Evolutionary conservation across 2,113 vertebrate species (phyloP), one percentile per base, ranked within the genome.

Genomic region (Microcebus ravelobensis): DNA sequence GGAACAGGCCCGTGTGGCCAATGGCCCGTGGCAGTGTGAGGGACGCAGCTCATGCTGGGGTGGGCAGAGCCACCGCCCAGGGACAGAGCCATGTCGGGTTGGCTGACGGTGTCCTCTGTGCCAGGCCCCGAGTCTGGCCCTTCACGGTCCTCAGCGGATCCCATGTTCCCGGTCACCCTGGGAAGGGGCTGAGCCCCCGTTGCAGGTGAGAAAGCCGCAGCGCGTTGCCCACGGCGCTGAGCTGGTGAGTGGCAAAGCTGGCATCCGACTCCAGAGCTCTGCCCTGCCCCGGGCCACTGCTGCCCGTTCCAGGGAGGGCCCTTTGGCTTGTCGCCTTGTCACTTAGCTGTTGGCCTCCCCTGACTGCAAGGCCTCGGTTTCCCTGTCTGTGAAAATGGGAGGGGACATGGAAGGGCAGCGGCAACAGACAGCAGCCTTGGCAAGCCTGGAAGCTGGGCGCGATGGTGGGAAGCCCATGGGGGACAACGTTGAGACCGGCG

Each of bases 121-220:
- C 34, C 29, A 20, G 59, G 67, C 29, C 1, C 4, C 17, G 50
- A 1, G 0, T 36, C 18, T 2, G 39, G 36, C n/a, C 11, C 29
- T 5, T 20, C 13, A 0, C 0, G 4, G 23, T 18, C 3, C n/a
- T 2, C 4, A 14, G 4, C 23, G 50, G 70, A 21, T n/a, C 36
- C 36, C 80, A 34, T 3, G 45, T 25, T 63, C 70, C 18, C 42
- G 27, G 67, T 0, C 27, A 12, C 45, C 61, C 14, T 0, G 17
- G 29, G 20, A 7, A 27, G 48, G 25, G n/a, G 7, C 15, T 21
- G 23, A 25, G 65, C 10, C 52, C 74, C 12, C 11, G 20, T 81
- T 4, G 55, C 17, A 29, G 45, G 68, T 36, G 42, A 48, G 73
- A 65, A 67, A n/a, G 63, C 18, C 71, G 59, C 39, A 52, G 36